These are phyloP conservation scores for Planiliza haematocheilus DNA, from an alignment of 2,113 vertebrate species.

Conservation along the genomic window DNA sequence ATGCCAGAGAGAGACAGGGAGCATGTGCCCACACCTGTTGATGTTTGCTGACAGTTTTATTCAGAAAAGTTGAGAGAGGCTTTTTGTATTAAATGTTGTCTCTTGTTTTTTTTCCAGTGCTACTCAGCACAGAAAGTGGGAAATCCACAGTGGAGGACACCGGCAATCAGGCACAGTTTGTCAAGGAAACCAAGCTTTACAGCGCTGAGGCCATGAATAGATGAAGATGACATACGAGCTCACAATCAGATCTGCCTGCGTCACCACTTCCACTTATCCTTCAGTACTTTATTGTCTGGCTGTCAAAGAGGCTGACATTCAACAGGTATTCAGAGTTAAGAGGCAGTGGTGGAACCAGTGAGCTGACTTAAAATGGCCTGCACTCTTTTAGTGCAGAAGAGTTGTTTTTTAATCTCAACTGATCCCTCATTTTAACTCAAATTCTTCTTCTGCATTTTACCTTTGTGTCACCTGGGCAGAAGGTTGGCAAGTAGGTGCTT, in stretches of 20 bases:
- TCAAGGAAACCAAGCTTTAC: constrained; percentile 20
- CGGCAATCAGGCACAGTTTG: constrained; percentile 14
- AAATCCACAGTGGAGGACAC: not conserved
- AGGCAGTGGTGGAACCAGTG: not conserved
- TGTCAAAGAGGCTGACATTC: constrained; percentile 27
- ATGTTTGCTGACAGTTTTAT: not conserved
- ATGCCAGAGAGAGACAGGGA: constrained; percentile 20
- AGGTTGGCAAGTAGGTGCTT: no score
- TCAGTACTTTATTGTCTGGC: constrained; percentile 57
- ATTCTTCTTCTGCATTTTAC: no score
- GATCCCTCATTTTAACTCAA: no score
- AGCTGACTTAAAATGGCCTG: not conserved
- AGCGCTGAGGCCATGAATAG: constrained; percentile 21
- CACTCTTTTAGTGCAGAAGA: no score
- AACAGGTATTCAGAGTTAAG: constrained; percentile 12
- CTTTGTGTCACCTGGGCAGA: no score
- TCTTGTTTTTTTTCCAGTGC: not conserved
- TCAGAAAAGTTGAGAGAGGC: not conserved
- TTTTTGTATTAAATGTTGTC: not conserved
- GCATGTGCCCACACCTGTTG: constrained; percentile 5
- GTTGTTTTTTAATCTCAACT: no score
- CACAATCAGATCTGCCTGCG: constrained; percentile 27
- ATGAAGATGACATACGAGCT: constrained; percentile 50
- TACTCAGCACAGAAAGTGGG: not conserved
- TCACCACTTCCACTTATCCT: constrained; percentile 41